Percentiles rank a stretch among this genome's conserved stretches.
These are phyloP conservation scores for Sarcophaga bullata DNA, from an alignment of 1,140 invertebrate genomes.

Conservation along the genomic window DNA sequence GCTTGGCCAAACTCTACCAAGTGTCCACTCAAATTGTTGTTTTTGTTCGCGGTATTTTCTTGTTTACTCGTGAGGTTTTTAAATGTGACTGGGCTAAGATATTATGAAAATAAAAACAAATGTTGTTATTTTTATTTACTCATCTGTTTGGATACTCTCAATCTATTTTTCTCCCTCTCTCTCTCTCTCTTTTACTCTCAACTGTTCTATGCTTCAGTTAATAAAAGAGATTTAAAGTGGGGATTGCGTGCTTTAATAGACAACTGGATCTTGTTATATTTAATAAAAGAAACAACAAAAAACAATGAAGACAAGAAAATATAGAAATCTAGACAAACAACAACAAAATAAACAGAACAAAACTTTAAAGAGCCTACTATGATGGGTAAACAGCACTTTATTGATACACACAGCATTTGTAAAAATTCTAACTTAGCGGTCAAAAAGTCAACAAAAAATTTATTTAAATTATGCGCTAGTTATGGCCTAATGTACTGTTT, in stretches of 20 bases:
- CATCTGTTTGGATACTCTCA: background rate
- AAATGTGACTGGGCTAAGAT: background rate
- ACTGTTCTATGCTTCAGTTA: background rate
- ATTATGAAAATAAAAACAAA: background rate
- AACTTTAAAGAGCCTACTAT: background rate
- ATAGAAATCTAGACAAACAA: background rate
- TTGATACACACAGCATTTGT: too few species aligned
- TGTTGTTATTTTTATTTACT: background rate
- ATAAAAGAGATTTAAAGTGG: background rate
- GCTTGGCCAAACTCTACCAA: background rate
- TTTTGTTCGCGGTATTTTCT: background rate
- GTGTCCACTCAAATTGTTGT: background rate
- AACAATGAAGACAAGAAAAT: background rate
- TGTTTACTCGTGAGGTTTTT: constrained; percentile 14
- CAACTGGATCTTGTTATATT: constrained; percentile 19
- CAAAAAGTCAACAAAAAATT: too few species aligned
- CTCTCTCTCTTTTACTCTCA: background rate
- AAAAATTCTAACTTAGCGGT: too few species aligned
- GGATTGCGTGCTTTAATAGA: background rate
- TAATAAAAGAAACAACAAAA: background rate
- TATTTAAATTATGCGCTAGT: too few species aligned
- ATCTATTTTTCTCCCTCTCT: background rate
- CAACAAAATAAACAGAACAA: background rate
- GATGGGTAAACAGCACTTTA: background rate
- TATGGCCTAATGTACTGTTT: too few species aligned